A percentile compares a stretch with the other conserved stretches of the same genome.
These are phyloP conservation scores for Microctenopoma lineatum DNA, from an alignment of 2,797 vertebrate species.

Conservation along the genomic window DNA sequence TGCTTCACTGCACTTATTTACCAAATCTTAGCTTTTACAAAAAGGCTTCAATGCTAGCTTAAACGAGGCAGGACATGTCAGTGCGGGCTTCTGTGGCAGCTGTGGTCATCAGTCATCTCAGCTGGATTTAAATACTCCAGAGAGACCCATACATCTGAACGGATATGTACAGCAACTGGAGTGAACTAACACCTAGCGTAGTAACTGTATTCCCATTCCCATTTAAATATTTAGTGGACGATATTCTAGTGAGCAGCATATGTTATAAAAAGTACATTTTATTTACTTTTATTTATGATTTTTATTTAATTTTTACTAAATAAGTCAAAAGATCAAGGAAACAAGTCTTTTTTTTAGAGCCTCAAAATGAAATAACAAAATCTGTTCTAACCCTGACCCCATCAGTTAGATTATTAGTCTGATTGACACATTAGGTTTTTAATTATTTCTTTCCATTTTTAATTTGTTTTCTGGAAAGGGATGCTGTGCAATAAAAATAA, in stretches of 20 bases:
- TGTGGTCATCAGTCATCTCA: slow-evolving; percentile 77
- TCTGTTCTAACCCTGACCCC: neutral
- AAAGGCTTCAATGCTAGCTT: slow-evolving; percentile 46
- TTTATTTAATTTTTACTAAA: too few species aligned
- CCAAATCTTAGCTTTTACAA: slow-evolving; percentile 76
- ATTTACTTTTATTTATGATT: too few species aligned
- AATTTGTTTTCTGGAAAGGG: neutral
- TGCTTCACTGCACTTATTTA: slow-evolving; percentile 78
- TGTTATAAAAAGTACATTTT: too few species aligned
- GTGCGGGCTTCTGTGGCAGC: slow-evolving; percentile 61
- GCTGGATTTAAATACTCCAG: slow-evolving; percentile 69
- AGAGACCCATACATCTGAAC: slow-evolving; percentile 62
- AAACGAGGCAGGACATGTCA: slow-evolving; percentile 67
- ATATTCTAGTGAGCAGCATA: neutral
- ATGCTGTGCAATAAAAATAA: slow-evolving; percentile 6
- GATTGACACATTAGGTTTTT: neutral
- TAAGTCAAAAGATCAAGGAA: too few species aligned
- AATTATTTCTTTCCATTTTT: slow-evolving; percentile 13
- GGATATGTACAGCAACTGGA: slow-evolving; percentile 38
- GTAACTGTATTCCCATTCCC: too few species aligned
- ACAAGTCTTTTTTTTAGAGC: too few species aligned
- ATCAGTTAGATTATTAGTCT: neutral
- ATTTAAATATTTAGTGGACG: neutral
- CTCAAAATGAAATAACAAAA: too few species aligned
- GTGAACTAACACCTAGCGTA: neutral